Evolutionary conservation across 2,113 vertebrate genomes (phyloP).

Genomic region (Romanogobio albipinnatus): DNA sequence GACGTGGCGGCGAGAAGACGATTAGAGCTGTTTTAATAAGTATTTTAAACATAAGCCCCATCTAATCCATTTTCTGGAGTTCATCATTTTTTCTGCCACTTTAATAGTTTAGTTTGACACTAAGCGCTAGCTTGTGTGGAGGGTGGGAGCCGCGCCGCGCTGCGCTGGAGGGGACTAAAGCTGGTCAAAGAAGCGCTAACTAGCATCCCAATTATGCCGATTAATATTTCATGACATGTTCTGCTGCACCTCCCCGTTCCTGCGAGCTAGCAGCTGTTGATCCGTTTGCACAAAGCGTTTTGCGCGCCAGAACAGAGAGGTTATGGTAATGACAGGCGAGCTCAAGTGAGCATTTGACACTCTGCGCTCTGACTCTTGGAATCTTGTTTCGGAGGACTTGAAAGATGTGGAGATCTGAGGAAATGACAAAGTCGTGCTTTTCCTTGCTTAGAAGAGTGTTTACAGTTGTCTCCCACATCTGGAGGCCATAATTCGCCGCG

Average conservation of each 20-base stretch:
- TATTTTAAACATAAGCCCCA: conserved; percentile 58
- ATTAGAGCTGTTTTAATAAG: conserved; percentile 60
- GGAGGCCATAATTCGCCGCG: conserved; percentile 50
- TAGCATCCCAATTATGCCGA: conserved; percentile 55
- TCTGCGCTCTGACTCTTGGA: conserved; percentile 2
- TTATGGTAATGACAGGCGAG: conserved; percentile 47
- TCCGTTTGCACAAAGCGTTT: conserved; percentile 14
- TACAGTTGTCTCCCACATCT: conserved; percentile 56
- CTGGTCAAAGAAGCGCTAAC: conserved; percentile 51
- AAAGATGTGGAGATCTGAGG: conserved; percentile 27
- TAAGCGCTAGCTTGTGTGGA: conserved; percentile 25
- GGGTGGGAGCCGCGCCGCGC: neutral
- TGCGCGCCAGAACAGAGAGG: conserved; percentile 16
- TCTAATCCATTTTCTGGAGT: conserved; percentile 58
- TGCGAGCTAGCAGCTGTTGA: conserved; percentile 49
- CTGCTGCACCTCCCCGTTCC: conserved; percentile 23
- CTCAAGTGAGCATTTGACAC: conserved; percentile 31
- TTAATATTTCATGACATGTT: conserved; percentile 61
- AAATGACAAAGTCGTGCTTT: conserved; percentile 17
- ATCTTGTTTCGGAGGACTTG: conserved; percentile 13
- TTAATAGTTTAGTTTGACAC: conserved; percentile 47
- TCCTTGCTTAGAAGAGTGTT: conserved; percentile 29
- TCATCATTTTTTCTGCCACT: conserved; percentile 41
- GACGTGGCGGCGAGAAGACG: conserved; percentile 50
- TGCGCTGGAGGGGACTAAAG: conserved; percentile 31